Percentiles rank a stretch among this genome's conserved stretches.
These are phyloP conservation scores for Callithrix jacchus DNA, from an alignment of 2,113 vertebrate species.

Conservation along the genomic window DNA sequence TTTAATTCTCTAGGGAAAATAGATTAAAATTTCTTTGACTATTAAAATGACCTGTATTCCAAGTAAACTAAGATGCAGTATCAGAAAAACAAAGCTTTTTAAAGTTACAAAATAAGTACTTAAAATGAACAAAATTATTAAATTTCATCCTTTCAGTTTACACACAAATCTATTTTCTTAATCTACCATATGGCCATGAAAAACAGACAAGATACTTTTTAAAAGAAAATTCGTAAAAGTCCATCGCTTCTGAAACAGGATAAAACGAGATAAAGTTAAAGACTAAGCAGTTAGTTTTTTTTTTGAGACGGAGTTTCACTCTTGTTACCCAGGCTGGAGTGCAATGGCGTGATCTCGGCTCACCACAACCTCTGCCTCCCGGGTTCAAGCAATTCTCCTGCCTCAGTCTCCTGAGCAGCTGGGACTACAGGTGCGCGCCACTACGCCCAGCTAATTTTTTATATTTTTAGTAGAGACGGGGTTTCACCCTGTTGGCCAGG, in stretches of 20 bases:
- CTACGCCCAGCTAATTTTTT: too few species aligned
- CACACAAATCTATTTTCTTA: neutral
- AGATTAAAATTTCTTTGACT: neutral
- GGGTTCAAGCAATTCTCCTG: too few species aligned
- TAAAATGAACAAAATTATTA: neutral
- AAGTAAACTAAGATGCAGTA: neutral
- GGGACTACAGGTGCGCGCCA: too few species aligned
- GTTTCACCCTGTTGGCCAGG: too few species aligned
- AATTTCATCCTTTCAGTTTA: conserved; percentile 1
- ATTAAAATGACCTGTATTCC: conserved; percentile 13
- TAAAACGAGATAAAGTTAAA: conserved; percentile 21
- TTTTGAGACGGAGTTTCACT: too few species aligned
- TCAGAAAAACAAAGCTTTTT: neutral
- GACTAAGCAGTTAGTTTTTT: neutral
- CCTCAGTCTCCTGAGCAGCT: too few species aligned
- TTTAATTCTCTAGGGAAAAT: conserved; percentile 37
- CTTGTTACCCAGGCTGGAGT: too few species aligned
- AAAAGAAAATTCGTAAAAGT: neutral
- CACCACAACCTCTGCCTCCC: too few species aligned
- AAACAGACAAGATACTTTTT: neutral
- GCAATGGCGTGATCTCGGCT: too few species aligned
- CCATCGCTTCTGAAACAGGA: conserved; percentile 13
- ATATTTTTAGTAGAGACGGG: too few species aligned
- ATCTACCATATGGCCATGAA: neutral
- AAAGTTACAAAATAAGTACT: conserved; percentile 26